Base-by-base conservation (phyloP, 2,888 invertebrate species). In the Platypus cylindrus region DNA sequence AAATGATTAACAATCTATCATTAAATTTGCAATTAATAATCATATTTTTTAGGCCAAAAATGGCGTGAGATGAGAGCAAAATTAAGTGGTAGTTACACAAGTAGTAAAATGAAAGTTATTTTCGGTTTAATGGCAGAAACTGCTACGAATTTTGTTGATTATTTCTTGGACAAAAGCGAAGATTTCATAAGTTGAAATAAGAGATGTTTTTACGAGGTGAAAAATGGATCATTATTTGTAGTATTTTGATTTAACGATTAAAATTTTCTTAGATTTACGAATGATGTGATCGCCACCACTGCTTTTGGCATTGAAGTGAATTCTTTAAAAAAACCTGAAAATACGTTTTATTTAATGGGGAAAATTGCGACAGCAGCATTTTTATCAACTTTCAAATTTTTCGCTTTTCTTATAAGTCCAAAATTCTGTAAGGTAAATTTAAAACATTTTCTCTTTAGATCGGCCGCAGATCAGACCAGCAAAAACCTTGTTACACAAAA, bases 241-340 rank as follows among this genome's bases (percentile, higher is more conserved):
- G n/a, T n/a, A n/a, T n/a, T n/a, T n/a, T n/a, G n/a, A n/a, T n/a
- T n/a, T n/a, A n/a, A n/a, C n/a, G n/a, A n/a, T n/a, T n/a, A n/a
- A n/a, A n/a, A n/a, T n/a, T n/a, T n/a, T n/a, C n/a, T n/a, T n/a
- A 43, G 67, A n/a, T 67, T 59, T 40, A 55, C 66, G 1, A 68
- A 64, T 37, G 69, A 70, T 45, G 65, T 70, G 1, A 69, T 71
- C 34, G 70, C 68, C 2, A 31, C 38, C 17, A 38, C 38, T 7
- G 16, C 41, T 1, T 41, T 41, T 27, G 41, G 41, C 11, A 45
- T 70, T 1, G 62, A 67, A 43, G 64, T 70, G 2, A 62, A 74
- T 45, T 74, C 74, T 0, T 57, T 67, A 12, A 50, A 54, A 5
- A 60, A 73, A 0, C 57, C 54, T 3, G 48, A 69, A 8, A 44